Evolutionary conservation across 2,888 invertebrate genomes (phyloP).

Genomic region (Epistrophe grossulariae): DNA sequence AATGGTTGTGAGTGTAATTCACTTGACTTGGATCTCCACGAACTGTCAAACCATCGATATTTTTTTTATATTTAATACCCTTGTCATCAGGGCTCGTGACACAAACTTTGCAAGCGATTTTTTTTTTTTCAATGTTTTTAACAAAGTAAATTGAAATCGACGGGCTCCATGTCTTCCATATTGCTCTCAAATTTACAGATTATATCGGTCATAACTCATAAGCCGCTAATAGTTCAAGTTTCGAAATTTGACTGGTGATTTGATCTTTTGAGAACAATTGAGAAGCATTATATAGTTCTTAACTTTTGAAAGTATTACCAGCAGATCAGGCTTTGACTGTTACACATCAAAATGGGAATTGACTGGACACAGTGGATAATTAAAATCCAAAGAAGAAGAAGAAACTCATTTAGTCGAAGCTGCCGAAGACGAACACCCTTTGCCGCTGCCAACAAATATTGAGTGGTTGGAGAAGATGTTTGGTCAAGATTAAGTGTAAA

Average conservation of each 20-base stretch:
- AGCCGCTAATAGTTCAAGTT: too few species aligned
- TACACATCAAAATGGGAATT: background rate
- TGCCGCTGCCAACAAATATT: background rate
- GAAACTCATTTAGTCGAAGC: conserved; percentile 62
- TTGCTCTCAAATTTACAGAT: too few species aligned
- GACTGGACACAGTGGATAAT: conserved; percentile 53
- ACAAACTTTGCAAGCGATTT: too few species aligned
- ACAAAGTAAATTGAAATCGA: too few species aligned
- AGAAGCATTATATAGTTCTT: background rate
- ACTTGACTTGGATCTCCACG: too few species aligned
- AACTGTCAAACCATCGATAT: too few species aligned
- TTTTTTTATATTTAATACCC: too few species aligned
- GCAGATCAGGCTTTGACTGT: background rate
- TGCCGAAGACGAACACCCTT: conserved; percentile 28
- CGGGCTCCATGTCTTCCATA: too few species aligned
- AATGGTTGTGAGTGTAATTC: too few species aligned
- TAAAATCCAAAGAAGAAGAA: conserved; percentile 58
- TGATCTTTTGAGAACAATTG: background rate
- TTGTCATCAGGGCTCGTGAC: too few species aligned
- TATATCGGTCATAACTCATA: too few species aligned
- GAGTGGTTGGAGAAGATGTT: conserved; percentile 50
- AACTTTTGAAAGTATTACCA: background rate
- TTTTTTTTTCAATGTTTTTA: too few species aligned
- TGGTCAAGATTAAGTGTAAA: conserved; percentile 70
- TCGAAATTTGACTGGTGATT: background rate